Evolutionary conservation across 2,113 vertebrate genomes (phyloP).

Genomic region (Danio rerio): GRCz12tu NC_133177.1:20353001-20353500

Average conservation of each 20-base stretch:
- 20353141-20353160: conserved; percentile 68
- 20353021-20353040: conserved; percentile 74
- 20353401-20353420: too few relatives aligned
- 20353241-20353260: conserved; percentile 59
- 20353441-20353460: too few relatives aligned
- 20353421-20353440: too few relatives aligned
- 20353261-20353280: neutral
- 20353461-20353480: neutral
- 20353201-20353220: conserved; percentile 57
- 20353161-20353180: conserved; percentile 70
- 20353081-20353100: conserved; percentile 74
- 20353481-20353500: neutral
- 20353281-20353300: neutral
- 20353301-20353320: too few relatives aligned
- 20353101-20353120: conserved; percentile 74
- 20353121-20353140: conserved; percentile 66
- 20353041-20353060: conserved; percentile 69
- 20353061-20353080: conserved; percentile 75
- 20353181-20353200: conserved; percentile 69
- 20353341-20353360: too few relatives aligned
- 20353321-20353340: too few relatives aligned
- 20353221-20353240: conserved; percentile 57
- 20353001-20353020: conserved; percentile 70
- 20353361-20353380: too few relatives aligned
- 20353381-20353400: too few relatives aligned